Conservation (phyloP, 2,797 vertebrate genomes). For the Trachops cirrhosus region DNA sequence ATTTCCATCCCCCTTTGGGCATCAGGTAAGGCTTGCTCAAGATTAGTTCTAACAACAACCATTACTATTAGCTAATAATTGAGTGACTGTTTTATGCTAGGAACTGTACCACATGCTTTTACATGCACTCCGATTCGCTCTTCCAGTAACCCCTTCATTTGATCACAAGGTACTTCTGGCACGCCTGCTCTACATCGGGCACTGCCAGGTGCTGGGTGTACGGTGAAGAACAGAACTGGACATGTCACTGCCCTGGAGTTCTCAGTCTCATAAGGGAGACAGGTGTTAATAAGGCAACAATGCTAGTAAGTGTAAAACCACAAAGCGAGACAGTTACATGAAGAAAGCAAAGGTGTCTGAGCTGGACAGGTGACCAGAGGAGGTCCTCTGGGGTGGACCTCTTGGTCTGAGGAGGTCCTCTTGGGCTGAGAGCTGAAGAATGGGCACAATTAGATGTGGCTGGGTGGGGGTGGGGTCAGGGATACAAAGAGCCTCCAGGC, state of each 20-base stretch:
- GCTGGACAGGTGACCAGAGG: not conserved
- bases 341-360: not conserved
- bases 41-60: not conserved
- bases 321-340: fast-evolving
- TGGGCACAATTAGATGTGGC: not conserved
- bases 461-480: not conserved
- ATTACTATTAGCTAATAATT: not conserved
- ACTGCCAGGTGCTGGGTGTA: not conserved
- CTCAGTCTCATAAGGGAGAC: not conserved
- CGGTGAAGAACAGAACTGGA: not conserved
- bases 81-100: fast-evolving
- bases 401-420: no score
- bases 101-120: not conserved
- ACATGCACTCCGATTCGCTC: not conserved
- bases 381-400: no score
- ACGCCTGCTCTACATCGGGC: not conserved
- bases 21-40: conserved; percentile 40
- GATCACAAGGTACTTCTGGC: not conserved
- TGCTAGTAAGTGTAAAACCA: not conserved
- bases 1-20: not conserved
- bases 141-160: not conserved
- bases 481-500: not conserved
- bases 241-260: not conserved
- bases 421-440: not conserved
- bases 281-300: not conserved